Base-by-base conservation (phyloP, 1,140 invertebrate species). In the Magallana gigas region DNA sequence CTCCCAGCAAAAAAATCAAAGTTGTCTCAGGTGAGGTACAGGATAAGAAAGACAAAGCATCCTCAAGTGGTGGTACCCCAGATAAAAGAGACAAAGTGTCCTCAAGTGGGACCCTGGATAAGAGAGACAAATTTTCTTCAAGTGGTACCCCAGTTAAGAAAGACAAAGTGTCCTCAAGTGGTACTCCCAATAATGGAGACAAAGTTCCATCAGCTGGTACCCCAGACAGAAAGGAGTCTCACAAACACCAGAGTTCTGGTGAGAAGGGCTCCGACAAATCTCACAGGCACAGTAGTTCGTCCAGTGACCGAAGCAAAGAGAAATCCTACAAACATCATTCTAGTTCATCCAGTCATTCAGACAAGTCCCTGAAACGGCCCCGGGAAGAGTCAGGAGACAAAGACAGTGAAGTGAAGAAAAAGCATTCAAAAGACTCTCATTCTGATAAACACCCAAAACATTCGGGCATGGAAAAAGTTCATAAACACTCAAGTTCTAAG, bases 311-410 rank as follows among this genome's bases (percentile, higher is more conserved):
- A 76, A 76, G 23, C 12, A 18, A 18, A 76, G 64, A 71, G 64
- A 71, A 71, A 71, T 76, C 68, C 68, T 12, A 76, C 68, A 76
- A 76, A 76, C 68, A 76, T 12, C 18, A 29, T 29, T 76, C 68
- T 1, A 76, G 68, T 76, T 76, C 68, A 76, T 76, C 68, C 18
- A 76, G 68, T 76, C 68, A 76, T 9, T 36, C 68, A 9, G 68
- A 76, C 18, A 76, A 76, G 23, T 36, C 68, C 23, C 5, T 76
- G 23, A 76, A 76, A 23, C 23, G 68, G 36, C 23, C 68, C 9
- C 23, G 11, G 23, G 68, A 76, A 36, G 68, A 23, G 36, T 5
- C 36, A 12, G 18, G 11, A 1, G 23, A 36, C 68, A 76, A 76
- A 29, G 68, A 76, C 36, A 29, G 68, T 48, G 68, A 76, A 36